phyloP scores from a whole-genome alignment of 2,888 invertebrate species.

The Eupeodes luniger region DNA sequence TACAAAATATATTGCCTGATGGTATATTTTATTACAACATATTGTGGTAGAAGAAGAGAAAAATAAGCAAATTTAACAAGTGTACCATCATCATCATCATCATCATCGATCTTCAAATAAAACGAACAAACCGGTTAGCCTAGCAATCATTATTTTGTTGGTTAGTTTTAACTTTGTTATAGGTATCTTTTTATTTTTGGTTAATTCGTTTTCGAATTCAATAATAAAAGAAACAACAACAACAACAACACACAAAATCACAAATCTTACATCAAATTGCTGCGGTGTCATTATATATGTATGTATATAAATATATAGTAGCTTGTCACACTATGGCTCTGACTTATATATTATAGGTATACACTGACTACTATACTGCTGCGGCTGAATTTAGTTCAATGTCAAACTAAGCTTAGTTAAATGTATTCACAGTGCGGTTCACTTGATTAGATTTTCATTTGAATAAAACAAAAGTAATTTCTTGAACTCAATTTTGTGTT shows the following conservation, averaged over 20 bases:
- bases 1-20: slow-evolving; percentile 59
- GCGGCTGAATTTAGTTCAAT: slow-evolving; percentile 74
- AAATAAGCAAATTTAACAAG: slow-evolving; percentile 46
- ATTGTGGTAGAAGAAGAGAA: background rate
- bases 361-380: slow-evolving; percentile 15
- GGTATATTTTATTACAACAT: slow-evolving; percentile 2
- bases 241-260: slow-evolving; percentile 7
- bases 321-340: slow-evolving; percentile 18
- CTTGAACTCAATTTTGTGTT: too few relatives aligned
- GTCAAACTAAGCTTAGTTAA: slow-evolving; percentile 66
- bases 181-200: slow-evolving; percentile 39
- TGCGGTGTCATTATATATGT: slow-evolving; percentile 16
- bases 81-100: slow-evolving; percentile 24
- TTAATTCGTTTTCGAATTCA: slow-evolving; percentile 61
- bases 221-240: slow-evolving; percentile 53
- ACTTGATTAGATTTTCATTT: background rate
- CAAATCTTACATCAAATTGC: slow-evolving; percentile 45
- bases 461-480: background rate
- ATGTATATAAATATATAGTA: background rate
- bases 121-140: slow-evolving; percentile 62
- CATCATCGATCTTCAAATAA: background rate
- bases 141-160: slow-evolving; percentile 54
- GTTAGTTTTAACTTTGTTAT: slow-evolving; percentile 62
- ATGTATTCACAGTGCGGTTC: slow-evolving; percentile 13
- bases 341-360: background rate